These are phyloP conservation scores for Caenorhabditis becei DNA, from an alignment of 2,888 invertebrate genomes.

Conservation along the genomic window DNA sequence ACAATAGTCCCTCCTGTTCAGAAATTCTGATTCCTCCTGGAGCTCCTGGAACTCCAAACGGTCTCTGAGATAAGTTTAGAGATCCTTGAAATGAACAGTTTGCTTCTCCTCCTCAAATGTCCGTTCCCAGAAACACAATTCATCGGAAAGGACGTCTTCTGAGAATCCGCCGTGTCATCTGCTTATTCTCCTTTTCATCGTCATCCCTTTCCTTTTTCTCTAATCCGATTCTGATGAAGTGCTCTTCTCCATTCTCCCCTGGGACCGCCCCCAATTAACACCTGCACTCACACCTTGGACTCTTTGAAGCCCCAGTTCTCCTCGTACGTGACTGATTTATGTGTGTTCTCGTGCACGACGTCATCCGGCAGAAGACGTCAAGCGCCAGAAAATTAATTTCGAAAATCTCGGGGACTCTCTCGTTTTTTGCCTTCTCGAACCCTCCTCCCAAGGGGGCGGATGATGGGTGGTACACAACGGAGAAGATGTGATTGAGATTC, in stretches of 20 bases:
- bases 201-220: not conserved
- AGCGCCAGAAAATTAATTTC: slow-evolving; percentile 7
- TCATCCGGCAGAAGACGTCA: slow-evolving; percentile 7
- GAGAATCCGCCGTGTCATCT: not conserved
- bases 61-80: too few species aligned
- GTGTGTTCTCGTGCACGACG: not conserved
- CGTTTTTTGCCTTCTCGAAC: not conserved
- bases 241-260: too few species aligned
- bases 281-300: too few species aligned
- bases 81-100: too few species aligned
- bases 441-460: not conserved
- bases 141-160: too few species aligned
- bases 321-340: slow-evolving; percentile 1
- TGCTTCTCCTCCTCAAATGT: too few species aligned
- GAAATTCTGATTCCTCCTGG: too few species aligned
- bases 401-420: slow-evolving; percentile 5
- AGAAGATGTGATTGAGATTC: not conserved
- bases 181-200: not conserved
- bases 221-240: too few species aligned
- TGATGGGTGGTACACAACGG: not conserved
- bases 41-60: too few species aligned
- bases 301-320: not conserved
- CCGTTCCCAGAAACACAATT: too few species aligned
- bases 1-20: too few species aligned
- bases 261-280: too few species aligned